phyloP scores from a whole-genome alignment of 1,140 invertebrate genomes.

The Nasonia giraulti region DNA sequence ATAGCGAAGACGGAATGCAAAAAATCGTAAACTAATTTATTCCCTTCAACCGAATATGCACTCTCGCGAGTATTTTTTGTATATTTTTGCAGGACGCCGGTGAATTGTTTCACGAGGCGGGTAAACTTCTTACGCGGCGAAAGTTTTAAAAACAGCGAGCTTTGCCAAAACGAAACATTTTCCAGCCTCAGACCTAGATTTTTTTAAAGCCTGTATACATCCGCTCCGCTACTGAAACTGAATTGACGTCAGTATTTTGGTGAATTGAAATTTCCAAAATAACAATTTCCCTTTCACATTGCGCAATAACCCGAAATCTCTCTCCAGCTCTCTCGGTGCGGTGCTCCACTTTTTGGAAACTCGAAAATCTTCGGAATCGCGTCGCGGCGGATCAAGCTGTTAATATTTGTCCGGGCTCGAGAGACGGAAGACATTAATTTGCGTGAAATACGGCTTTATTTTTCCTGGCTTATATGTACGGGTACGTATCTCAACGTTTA shows the following conservation, averaged over 20 bases:
- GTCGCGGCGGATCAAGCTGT: neutral
- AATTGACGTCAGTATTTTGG: neutral
- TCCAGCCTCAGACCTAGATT: neutral
- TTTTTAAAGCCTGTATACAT: neutral
- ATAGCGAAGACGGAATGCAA: neutral
- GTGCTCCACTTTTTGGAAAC: neutral
- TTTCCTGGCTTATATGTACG: too few species aligned
- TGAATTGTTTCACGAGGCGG: neutral
- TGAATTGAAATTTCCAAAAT: neutral
- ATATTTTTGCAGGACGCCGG: neutral
- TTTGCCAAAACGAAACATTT: slow-evolving; percentile 23
- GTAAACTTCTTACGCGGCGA: neutral
- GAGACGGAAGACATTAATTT: neutral
- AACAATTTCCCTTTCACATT: neutral
- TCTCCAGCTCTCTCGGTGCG: too few species aligned
- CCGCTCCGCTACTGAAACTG: neutral
- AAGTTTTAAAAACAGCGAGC: slow-evolving; percentile 18
- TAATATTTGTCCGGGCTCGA: neutral
- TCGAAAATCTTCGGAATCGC: neutral
- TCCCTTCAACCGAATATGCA: neutral
- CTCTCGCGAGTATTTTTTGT: neutral
- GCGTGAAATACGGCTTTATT: too few species aligned
- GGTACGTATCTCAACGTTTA: too few species aligned
- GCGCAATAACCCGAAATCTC: neutral
- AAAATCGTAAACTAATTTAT: neutral